These are phyloP conservation scores for Meda fulgida DNA, from an alignment of 2,797 vertebrate genomes.

Conservation along the genomic window DNA sequence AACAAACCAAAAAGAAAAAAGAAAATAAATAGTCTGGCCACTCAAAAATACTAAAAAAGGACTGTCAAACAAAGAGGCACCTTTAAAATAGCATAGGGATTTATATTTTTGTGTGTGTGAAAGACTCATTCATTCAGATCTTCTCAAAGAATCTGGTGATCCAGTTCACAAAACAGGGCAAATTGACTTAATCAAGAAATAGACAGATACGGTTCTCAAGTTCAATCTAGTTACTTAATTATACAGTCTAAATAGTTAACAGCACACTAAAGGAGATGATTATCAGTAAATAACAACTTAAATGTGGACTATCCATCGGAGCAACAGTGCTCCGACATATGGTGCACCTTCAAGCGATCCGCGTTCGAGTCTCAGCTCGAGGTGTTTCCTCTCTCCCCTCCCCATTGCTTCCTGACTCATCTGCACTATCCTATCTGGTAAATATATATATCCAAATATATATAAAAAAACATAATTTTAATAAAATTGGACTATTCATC, in stretches of 20 bases:
- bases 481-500: not conserved
- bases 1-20: not conserved
- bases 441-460: no score
- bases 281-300: not conserved
- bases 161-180: not conserved
- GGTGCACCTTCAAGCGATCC: not conserved
- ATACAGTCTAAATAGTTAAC: not conserved
- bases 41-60: not conserved
- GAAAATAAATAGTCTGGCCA: not conserved
- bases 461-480: no score
- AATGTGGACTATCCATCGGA: not conserved
- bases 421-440: not conserved
- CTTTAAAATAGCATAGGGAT: not conserved
- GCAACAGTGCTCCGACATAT: no score
- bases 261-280: not conserved
- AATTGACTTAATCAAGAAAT: not conserved
- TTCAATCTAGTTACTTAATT: not conserved
- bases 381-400: not conserved
- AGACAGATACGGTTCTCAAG: not conserved
- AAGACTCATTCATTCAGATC: not conserved
- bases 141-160: not conserved
- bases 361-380: not conserved
- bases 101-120: not conserved
- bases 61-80: not conserved
- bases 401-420: not conserved